Evolutionary conservation across 2,113 vertebrate genomes (phyloP).

Genomic region (Helogale parvula): DNA sequence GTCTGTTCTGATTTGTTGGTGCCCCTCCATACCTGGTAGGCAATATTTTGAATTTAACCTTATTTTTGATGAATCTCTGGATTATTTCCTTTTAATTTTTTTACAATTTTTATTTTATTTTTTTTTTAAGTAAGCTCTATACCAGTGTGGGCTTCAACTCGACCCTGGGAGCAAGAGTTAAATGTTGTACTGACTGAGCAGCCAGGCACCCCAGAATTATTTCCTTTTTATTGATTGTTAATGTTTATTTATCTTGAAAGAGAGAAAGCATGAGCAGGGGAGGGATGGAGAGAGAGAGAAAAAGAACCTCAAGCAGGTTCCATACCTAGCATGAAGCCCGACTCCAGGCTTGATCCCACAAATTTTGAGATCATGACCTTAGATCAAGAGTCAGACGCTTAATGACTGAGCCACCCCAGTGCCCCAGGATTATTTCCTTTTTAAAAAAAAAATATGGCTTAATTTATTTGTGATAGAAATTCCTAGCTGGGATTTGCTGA

Average conservation of each 20-base stretch:
- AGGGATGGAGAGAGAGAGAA: too few species aligned
- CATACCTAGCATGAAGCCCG: too few species aligned
- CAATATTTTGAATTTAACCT: constrained; percentile 5
- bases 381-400: not conserved
- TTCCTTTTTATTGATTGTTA: not conserved
- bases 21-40: not conserved
- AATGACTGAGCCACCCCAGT: too few species aligned
- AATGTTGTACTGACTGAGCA: not conserved
- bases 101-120: not conserved
- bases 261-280: too few species aligned
- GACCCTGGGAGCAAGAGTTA: not conserved
- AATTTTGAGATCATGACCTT: too few species aligned
- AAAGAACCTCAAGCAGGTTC: too few species aligned
- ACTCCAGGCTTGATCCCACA: too few species aligned
- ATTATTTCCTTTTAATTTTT: not conserved
- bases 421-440: not conserved
- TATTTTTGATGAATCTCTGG: not conserved
- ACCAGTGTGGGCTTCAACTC: not conserved
- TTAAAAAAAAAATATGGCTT: not conserved
- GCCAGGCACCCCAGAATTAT: not conserved
- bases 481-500: not conserved
- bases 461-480: not conserved
- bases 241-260: too few species aligned
- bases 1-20: not conserved
- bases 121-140: not conserved